A percentile compares a stretch with the other conserved stretches of the same genome.
Evolutionary conservation across 2,888 invertebrate species (phyloP).

Genomic region (Bruchidius siliquastri): DNA sequence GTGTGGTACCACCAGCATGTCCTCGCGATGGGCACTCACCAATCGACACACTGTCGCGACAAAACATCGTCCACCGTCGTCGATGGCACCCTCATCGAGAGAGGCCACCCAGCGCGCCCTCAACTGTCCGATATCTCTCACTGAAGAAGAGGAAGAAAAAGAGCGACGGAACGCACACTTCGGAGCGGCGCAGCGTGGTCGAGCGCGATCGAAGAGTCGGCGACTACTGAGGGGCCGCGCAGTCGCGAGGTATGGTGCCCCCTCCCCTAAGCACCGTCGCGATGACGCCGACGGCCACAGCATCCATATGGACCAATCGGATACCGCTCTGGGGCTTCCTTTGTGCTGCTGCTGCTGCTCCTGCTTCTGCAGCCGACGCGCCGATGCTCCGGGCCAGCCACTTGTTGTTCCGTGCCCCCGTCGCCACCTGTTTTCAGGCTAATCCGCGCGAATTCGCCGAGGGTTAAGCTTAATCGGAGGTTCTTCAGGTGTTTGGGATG

Average conservation of each 20-base stretch:
- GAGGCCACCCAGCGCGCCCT: neutral
- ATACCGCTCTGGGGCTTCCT: conserved; percentile 31
- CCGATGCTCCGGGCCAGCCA: conserved; percentile 32
- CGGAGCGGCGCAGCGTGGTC: conserved; percentile 14
- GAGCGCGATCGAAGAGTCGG: conserved; percentile 37
- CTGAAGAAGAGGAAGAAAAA: neutral
- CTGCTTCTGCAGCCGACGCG: conserved; percentile 3
- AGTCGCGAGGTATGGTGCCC: conserved; percentile 41
- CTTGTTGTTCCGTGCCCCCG: conserved; percentile 26
- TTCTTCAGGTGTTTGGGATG: neutral
- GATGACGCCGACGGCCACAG: conserved; percentile 32
- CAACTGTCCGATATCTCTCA: neutral
- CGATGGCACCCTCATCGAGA: conserved; percentile 1
- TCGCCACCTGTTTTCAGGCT: neutral
- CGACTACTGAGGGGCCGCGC: conserved; percentile 45
- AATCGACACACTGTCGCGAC: neutral
- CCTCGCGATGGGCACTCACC: neutral
- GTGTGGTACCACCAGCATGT: neutral
- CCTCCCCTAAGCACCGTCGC: conserved; percentile 28
- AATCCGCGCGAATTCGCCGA: neutral
- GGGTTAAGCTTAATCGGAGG: neutral
- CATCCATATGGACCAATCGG: conserved; percentile 44
- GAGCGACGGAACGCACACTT: neutral
- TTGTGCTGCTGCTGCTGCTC: conserved; percentile 26
- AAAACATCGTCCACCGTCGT: neutral